Conservation (phyloP, 2,888 invertebrate species). For the Antheraea assamensis region DNA sequence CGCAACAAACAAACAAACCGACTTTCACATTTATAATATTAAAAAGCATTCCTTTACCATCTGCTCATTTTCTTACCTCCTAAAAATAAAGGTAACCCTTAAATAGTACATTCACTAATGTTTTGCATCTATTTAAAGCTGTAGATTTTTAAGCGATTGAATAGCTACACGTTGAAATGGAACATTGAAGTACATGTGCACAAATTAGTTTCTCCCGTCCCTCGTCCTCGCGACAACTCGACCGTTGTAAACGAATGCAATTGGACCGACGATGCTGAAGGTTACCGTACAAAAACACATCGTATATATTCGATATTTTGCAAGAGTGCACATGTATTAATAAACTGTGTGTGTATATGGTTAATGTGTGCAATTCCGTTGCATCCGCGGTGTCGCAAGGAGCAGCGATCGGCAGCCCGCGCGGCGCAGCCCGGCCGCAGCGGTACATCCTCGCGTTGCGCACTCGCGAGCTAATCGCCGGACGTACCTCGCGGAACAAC, state of each 20-base stretch:
- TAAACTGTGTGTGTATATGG: conserved; percentile 64
- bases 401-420: conserved; percentile 48
- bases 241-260: conserved; percentile 76
- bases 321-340: conserved; percentile 75
- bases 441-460: conserved; percentile 76
- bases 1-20: no score
- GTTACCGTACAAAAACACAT: conserved; percentile 73
- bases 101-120: background rate
- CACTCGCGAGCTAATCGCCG: conserved; percentile 71
- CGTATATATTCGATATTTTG: conserved; percentile 72
- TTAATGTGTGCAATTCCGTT: conserved; percentile 69
- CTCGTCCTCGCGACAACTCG: conserved; percentile 72
- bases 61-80: no score
- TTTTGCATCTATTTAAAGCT: background rate
- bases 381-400: conserved; percentile 80
- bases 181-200: conserved; percentile 24
- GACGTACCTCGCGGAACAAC: conserved; percentile 72
- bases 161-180: background rate
- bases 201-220: conserved; percentile 63
- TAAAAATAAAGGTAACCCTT: no score
- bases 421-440: conserved; percentile 4
- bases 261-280: conserved; percentile 71
- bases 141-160: background rate
- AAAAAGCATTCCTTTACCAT: no score
- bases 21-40: no score